phyloP scores from a whole-genome alignment of 2,888 invertebrate genomes.

The Agriopis marginaria region DNA sequence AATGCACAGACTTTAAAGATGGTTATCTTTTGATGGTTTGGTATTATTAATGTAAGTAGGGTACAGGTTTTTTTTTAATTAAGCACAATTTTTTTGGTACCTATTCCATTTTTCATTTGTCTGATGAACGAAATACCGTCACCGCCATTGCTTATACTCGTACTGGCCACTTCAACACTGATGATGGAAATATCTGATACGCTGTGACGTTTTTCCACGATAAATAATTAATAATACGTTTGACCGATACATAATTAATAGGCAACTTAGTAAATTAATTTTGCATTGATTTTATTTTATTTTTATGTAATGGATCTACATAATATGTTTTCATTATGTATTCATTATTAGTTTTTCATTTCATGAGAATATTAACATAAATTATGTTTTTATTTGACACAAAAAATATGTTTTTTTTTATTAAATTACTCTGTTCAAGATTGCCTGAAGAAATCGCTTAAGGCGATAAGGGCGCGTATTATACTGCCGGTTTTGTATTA shows the following conservation, averaged over 20 bases:
- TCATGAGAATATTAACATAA: no score
- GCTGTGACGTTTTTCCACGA: background rate
- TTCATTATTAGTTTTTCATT: no score
- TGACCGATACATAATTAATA: background rate
- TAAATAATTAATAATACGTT: constrained; percentile 1
- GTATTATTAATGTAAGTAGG: no score
- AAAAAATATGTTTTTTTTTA: no score
- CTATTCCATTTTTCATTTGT: background rate
- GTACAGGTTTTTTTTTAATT: no score
- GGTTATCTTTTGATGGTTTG: background rate
- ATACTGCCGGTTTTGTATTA: no score
- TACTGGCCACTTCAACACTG: background rate
- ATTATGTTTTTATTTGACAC: no score
- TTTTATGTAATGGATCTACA: background rate
- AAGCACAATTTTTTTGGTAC: no score
- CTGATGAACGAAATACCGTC: background rate
- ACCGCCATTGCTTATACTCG: background rate
- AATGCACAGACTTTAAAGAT: background rate
- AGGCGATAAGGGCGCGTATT: no score
- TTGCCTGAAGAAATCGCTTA: no score
- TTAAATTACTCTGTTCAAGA: no score
- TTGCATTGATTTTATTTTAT: background rate
- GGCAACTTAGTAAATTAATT: background rate
- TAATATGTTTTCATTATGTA: no score
- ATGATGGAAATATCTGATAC: constrained; percentile 3